phyloP scores from a whole-genome alignment of 2,888 invertebrate species.

The Drosophila cognata region DNA sequence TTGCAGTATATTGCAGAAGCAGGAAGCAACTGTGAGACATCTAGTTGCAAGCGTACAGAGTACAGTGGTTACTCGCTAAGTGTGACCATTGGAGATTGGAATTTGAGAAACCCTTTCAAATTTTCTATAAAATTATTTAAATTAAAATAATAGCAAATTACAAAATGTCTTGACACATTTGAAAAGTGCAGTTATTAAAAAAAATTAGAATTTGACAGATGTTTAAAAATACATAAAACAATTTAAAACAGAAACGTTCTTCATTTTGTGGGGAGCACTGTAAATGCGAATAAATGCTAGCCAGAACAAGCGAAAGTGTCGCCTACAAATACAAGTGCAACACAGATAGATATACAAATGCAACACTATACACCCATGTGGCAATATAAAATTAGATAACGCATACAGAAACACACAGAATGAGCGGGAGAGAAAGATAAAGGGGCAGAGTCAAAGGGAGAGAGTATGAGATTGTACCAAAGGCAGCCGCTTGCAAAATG shows the following conservation, averaged over 20 bases:
- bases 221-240: neutral
- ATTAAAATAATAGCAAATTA: neutral
- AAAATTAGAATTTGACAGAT: neutral
- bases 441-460: constrained; percentile 1
- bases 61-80: neutral
- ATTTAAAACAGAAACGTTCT: neutral
- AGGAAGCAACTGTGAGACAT: constrained; percentile 54
- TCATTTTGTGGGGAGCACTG: constrained; percentile 1
- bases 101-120: neutral
- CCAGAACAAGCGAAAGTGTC: constrained; percentile 62
- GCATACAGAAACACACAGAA: constrained; percentile 35
- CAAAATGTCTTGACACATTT: neutral
- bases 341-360: constrained; percentile 12
- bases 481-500: constrained; percentile 57
- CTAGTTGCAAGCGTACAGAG: neutral
- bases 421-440: neutral
- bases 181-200: neutral
- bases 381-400: constrained; percentile 71
- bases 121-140: neutral
- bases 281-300: constrained; percentile 31
- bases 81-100: neutral
- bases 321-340: constrained; percentile 47
- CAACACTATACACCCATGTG: constrained; percentile 24
- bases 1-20: constrained; percentile 43
- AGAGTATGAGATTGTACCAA: constrained; percentile 33